These are phyloP conservation scores for Polypterus bichir DNA, from an alignment of 2,113 vertebrate genomes.

Conservation along the genomic window DNA sequence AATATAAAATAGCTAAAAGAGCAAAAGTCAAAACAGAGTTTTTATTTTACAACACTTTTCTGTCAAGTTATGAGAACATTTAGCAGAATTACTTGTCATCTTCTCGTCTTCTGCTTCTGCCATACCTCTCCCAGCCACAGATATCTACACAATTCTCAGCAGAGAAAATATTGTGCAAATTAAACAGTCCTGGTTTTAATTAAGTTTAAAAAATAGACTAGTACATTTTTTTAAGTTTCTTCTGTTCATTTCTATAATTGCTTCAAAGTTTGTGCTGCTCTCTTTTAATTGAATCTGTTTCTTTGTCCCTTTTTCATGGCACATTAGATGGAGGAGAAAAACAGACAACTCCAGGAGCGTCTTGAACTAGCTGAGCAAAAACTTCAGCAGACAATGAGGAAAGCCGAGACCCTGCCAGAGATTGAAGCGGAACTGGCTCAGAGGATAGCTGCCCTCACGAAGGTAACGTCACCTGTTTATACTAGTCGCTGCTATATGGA, in stretches of 20 bases:
- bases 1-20: too few species aligned
- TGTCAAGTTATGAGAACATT: too few species aligned
- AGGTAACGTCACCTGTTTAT: slow-evolving; percentile 51
- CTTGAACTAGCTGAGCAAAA: slow-evolving; percentile 94
- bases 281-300: slow-evolving; percentile 7
- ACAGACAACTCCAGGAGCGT: slow-evolving; percentile 88
- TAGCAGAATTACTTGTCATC: too few species aligned
- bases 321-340: slow-evolving; percentile 92
- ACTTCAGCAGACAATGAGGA: slow-evolving; percentile 96
- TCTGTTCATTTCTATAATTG: not conserved
- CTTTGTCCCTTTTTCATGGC: slow-evolving; percentile 8
- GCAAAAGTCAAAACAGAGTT: too few species aligned
- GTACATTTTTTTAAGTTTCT: not conserved
- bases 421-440: slow-evolving; percentile 96
- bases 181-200: too few species aligned
- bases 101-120: too few species aligned
- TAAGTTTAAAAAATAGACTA: too few species aligned
- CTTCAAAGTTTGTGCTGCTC: fast-evolving
- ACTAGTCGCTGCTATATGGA: too few species aligned
- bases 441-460: slow-evolving; percentile 93
- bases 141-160: too few species aligned
- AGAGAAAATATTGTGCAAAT: too few species aligned
- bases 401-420: slow-evolving; percentile 92
- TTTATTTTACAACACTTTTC: too few species aligned
- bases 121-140: too few species aligned